A percentile compares a stretch with the other conserved stretches of the same genome.
These are phyloP conservation scores for Caenorhabditis latens DNA, from an alignment of 1,140 invertebrate species.

Conservation along the genomic window DNA sequence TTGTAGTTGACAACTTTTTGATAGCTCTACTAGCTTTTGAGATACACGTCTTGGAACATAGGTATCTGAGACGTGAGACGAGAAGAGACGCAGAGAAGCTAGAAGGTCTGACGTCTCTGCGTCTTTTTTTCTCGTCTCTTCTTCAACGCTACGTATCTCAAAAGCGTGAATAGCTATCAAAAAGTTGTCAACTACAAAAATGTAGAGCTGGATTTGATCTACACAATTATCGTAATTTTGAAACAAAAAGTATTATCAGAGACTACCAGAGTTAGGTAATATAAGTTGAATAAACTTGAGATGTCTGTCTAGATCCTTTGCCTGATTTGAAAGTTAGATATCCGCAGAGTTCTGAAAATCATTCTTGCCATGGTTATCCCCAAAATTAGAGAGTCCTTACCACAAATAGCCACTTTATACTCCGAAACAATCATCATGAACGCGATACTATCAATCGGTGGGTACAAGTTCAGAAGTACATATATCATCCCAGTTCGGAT, in stretches of 20 bases:
- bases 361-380: background rate
- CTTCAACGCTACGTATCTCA: too few relatives aligned
- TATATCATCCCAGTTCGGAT: background rate
- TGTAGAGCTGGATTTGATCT: too few relatives aligned
- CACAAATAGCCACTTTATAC: background rate
- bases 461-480: background rate
- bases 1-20: too few relatives aligned
- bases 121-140: too few relatives aligned
- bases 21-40: too few relatives aligned
- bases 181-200: too few relatives aligned
- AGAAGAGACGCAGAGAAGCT: too few relatives aligned
- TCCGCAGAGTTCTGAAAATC: background rate
- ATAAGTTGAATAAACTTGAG: background rate
- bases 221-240: too few relatives aligned
- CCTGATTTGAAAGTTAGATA: background rate
- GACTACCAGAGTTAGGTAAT: background rate
- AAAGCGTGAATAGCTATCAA: background rate
- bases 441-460: slow-evolving; percentile 19
- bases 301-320: background rate
- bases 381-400: background rate
- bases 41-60: too few relatives aligned
- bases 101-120: too few relatives aligned
- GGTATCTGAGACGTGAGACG: too few relatives aligned
- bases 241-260: too few relatives aligned
- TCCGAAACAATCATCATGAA: slow-evolving; percentile 1